Conservation (phyloP, 2,797 vertebrate species). For the Sandelia bainsii region DNA sequence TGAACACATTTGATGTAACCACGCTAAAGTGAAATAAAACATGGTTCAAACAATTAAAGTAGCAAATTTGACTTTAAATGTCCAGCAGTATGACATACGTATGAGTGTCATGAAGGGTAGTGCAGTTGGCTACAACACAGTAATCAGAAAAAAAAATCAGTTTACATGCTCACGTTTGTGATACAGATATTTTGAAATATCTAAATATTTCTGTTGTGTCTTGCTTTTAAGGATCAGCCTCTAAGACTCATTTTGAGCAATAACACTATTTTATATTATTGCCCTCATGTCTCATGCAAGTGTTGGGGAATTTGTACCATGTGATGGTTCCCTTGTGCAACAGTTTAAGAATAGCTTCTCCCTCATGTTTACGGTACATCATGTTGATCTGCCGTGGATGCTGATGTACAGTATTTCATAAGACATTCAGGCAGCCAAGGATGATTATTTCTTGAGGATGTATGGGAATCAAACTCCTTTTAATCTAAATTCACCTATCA, state of each 20-base stretch:
- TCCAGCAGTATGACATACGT: neutral
- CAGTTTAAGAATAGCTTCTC: constrained; percentile 76
- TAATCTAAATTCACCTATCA: neutral
- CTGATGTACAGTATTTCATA: constrained; percentile 42
- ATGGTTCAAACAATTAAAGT: neutral
- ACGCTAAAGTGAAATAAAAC: constrained; percentile 7
- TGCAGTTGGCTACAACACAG: neutral
- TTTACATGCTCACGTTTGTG: neutral
- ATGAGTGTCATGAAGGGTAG: neutral
- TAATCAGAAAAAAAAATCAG: neutral
- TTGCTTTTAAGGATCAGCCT: neutral
- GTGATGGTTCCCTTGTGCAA: constrained; percentile 62
- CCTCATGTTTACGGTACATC: constrained; percentile 55
- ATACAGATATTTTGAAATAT: neutral
- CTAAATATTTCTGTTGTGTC: neutral
- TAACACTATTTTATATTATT: neutral
- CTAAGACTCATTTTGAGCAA: neutral
- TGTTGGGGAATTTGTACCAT: constrained; percentile 14
- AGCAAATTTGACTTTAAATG: neutral
- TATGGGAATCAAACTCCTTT: neutral
- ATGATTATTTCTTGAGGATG: neutral
- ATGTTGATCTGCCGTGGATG: constrained; percentile 44
- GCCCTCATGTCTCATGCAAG: neutral
- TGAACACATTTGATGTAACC: constrained; percentile 14
- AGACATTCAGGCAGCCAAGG: constrained; percentile 15